Conservation (phyloP, 2,113 vertebrate genomes). For the Chlamydotis undulata region DNA sequence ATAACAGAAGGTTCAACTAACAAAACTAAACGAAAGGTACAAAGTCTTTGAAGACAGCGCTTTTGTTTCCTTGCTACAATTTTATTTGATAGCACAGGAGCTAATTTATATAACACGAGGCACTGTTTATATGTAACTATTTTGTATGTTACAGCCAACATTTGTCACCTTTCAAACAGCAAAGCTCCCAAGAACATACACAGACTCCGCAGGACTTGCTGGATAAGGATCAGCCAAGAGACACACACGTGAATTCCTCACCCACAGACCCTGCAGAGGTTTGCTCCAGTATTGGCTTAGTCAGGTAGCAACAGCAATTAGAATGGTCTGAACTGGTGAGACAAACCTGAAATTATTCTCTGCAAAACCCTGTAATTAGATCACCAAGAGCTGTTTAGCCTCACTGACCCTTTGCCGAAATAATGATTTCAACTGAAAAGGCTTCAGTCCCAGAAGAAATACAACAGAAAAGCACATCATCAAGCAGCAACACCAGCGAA, state of each 20-base stretch:
- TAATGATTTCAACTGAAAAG: constrained; percentile 33
- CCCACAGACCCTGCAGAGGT: neutral
- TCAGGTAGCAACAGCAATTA: neutral
- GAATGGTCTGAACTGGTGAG: neutral
- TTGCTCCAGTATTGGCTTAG: neutral
- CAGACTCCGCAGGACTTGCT: neutral
- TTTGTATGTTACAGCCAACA: neutral
- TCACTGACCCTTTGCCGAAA: neutral
- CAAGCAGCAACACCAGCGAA: neutral
- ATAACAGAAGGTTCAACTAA: neutral
- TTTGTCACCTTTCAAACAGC: neutral
- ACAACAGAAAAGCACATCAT: neutral
- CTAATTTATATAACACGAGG: neutral
- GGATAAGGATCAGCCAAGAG: neutral
- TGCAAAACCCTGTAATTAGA: constrained; percentile 34
- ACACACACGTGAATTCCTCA: neutral
- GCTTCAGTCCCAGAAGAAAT: constrained; percentile 33
- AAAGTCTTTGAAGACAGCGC: neutral
- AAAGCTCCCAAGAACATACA: neutral
- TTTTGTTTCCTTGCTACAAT: neutral
- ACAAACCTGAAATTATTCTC: constrained; percentile 18
- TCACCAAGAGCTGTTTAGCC: constrained; percentile 39
- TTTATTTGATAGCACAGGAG: neutral
- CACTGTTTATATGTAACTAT: neutral
- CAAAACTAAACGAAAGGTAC: neutral